These are phyloP conservation scores for Athene cunicularia DNA, from an alignment of 2,113 vertebrate genomes.

Conservation along the genomic window DNA sequence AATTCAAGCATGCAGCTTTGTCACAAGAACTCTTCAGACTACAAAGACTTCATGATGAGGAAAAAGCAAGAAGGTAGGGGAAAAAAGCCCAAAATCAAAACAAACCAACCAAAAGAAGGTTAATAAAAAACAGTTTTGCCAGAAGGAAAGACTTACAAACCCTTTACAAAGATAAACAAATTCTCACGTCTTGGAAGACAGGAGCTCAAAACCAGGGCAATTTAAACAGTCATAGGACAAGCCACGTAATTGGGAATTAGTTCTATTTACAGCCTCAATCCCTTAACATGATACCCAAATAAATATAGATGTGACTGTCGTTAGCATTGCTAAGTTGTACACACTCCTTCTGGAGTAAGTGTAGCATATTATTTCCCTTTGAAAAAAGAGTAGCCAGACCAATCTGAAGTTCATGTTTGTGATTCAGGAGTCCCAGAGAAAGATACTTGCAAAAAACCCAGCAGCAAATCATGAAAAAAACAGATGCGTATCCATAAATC, in stretches of 20 bases:
- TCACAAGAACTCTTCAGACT: background rate
- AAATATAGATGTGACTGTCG: background rate
- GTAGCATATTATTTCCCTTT: background rate
- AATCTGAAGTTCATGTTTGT: background rate
- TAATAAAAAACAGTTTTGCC: background rate
- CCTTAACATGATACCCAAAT: background rate
- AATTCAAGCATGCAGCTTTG: background rate
- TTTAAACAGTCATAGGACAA: background rate
- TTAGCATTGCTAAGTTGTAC: background rate
- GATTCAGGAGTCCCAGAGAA: background rate
- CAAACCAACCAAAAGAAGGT: background rate
- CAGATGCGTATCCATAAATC: background rate
- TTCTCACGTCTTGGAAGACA: background rate
- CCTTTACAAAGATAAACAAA: background rate
- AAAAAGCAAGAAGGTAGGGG: background rate
- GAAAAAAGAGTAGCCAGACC: background rate
- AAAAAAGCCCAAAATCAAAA: background rate
- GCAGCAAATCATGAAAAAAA: background rate
- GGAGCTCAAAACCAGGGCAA: background rate
- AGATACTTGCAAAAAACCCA: background rate
- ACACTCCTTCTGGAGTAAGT: background rate
- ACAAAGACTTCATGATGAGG: background rate
- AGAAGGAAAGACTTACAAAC: background rate
- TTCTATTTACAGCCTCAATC: background rate
- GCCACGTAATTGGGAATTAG: background rate